Evolutionary conservation across 2,113 vertebrate species (phyloP), one percentile per base, ranked within the genome.

Genomic region (Solea senegalensis): DNA sequence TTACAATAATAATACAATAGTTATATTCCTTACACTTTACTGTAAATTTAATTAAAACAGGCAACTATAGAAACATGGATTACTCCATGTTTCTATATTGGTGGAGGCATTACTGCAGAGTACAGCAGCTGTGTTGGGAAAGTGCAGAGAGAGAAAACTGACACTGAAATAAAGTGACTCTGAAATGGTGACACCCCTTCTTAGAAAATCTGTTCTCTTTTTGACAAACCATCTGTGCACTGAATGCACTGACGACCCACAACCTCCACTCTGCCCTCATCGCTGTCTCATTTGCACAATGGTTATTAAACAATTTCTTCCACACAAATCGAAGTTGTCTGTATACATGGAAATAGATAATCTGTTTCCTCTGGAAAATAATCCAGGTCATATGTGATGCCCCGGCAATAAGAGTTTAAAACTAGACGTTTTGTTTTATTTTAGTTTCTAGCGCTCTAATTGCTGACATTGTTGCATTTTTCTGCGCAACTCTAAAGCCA

Each of bases 241-340:
- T 57, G 14, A 15, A 26, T 41, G 21, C 12, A 16, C 39, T 41
- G 9, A 52, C 57, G 1, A 7, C 40, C 8, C 39, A 15, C 55
- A 14, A 11, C n/a, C 50, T 11, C 41, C 3, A 65, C 62, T 53
- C 41, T 67, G 11, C 8, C 39, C 65, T 65, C 4, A 3, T 43
- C 40, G 58, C 14, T 4, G 45, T 59, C 6, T 66, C n/a, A 55
- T 48, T 14, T 7, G 8, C 49, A 7, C 8, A 3, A 21, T 8
- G 21, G 34, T 34, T 34, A 34, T 10, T 21, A n/a, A 55, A 43
- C 21, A 56, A 55, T 77, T 68, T 68, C n/a, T 49, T 28, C 16
- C 58, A 48, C 55, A 69, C 21, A 45, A 21, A 74, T 63, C 53
- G 15, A 73, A 70, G 62, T 59, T 53, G 43, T 64, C 21, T 3